phyloP scores from a whole-genome alignment of 2,113 vertebrate genomes.

The Genyomyrus donnyi region DNA sequence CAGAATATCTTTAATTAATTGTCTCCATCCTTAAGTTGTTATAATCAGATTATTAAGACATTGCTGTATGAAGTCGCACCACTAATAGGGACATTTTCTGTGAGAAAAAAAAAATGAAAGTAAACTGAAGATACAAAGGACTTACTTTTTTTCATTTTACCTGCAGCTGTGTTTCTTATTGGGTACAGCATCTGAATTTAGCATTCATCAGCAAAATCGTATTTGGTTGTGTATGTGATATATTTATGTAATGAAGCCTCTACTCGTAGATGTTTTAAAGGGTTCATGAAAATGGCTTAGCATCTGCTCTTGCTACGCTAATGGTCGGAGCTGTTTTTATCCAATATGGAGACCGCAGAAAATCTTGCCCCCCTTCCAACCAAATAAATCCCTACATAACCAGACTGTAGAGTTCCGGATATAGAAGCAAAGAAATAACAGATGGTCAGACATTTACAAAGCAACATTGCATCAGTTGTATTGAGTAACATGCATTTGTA shows the following conservation, averaged over 20 bases:
- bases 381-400: not conserved
- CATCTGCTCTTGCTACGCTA: not conserved
- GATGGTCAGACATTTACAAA: not conserved
- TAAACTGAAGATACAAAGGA: not conserved
- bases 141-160: not conserved
- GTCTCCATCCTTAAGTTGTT: not conserved
- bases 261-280: not conserved
- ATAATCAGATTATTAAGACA: not conserved
- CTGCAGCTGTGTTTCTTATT: not conserved
- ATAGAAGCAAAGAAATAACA: not conserved
- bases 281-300: not conserved
- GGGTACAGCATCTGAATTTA: not conserved
- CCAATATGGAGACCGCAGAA: not conserved
- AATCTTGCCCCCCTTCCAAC: not conserved
- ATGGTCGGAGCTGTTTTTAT: not conserved
- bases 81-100: not conserved
- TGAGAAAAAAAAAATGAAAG: not conserved
- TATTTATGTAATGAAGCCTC: not conserved
- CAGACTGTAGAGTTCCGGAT: not conserved
- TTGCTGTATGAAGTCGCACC: not conserved
- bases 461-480: not conserved
- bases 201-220: not conserved
- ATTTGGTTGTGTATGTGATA: not conserved
- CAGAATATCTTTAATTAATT: not conserved
- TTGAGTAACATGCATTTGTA: not conserved